Base-by-base conservation (phyloP, 2,888 invertebrate genomes). In the Sceliomorpha sp. region DNA sequence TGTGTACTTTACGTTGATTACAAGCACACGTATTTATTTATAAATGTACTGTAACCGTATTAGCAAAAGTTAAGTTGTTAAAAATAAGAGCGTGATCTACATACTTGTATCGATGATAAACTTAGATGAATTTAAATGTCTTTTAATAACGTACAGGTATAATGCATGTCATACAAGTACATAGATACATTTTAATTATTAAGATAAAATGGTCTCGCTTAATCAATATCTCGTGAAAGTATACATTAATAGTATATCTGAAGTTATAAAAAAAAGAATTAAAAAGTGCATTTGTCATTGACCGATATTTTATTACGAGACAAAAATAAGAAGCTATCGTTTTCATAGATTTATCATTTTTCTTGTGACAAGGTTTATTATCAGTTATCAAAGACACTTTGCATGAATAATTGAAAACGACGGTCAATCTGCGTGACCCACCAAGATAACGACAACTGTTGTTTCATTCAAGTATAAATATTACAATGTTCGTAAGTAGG, bases 321-420 rank as follows among this genome's bases (percentile, higher is more conserved):
- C 24, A 24, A 39, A 32, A 39, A 39, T 24, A 24, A 10, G 10
- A 12, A 39, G 9, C 24, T 9, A 36, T 14, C 36, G n/a, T 15
- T 13, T 14, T 36, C 15, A 14, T 15, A 39, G 39, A 20, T 7
- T 39, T 12, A 9, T 20, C 39, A 24, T 20, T 14, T 8, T 36
- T 29, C 1, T 37, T 17, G 15, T 12, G 17, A 39, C 20, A 17
- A 39, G 24, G 20, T 39, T 39, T 39, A 39, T n/a, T 39, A 20
- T 39, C 39, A 39, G 24, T 39, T 39, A 24, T 37, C 3, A 39
- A 39, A 39, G 1, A 3, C 24, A 10, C 14, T 39, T 39, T 39
- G 20, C 39, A 24, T 20, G 39, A 39, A 39, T 39, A 20, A 39
- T 39, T 39, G 39, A 39, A 39, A 39, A 14, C 10, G 20, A 39